Base-by-base conservation (phyloP, 35 echinoderm and acorn worm genomes). In the Stichopus chloronotus region DNA sequence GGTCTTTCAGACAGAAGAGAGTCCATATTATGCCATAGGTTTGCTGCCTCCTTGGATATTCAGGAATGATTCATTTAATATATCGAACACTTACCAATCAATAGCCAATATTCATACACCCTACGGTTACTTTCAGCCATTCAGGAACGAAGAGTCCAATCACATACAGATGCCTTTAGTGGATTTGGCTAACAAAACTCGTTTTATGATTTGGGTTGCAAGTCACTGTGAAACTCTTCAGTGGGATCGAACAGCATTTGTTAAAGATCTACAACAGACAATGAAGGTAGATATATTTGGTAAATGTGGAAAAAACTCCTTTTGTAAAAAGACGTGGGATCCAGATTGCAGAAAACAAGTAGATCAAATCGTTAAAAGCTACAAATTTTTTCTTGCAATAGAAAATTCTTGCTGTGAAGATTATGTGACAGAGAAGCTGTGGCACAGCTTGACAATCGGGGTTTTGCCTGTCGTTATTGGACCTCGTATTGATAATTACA, bases 341-440 rank as follows among this genome's bases (percentile, higher is more conserved):
- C 16, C 61, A 30, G 59, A 5, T 53, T 59, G 58, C 91, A 60
- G 12, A 25, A 11, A 24, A 25, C 63, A 87, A 30, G n/a, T 22
- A 72, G 25, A 65, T 56, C 84, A 79, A 85, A 61, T 78, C 72
- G 58, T 30, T 69, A 81, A 78, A 65, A 84, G 53, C 11, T 89
- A 96, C 61, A 96, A 96, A 52, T 96, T 96, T 85, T 93, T 84
- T 81, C 87, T 96, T 25, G 86, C 95, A 22, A 78, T 96, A 53
- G 95, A 96, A 90, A 92, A 93, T 59, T 89, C 60, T 78, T 84
- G 87, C 8, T 96, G 94, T 88, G 86, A 81, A 1, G 92, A 96
- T 52, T 91, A 94, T 78, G 84, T 96, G 52, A 96, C 92, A 1
- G 92, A 96, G 87, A 93, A 93, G 81, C 12, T 93, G 3, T 96